These are phyloP conservation scores for Latheticus oryzae DNA, from an alignment of 2,888 invertebrate species.

Conservation along the genomic window DNA sequence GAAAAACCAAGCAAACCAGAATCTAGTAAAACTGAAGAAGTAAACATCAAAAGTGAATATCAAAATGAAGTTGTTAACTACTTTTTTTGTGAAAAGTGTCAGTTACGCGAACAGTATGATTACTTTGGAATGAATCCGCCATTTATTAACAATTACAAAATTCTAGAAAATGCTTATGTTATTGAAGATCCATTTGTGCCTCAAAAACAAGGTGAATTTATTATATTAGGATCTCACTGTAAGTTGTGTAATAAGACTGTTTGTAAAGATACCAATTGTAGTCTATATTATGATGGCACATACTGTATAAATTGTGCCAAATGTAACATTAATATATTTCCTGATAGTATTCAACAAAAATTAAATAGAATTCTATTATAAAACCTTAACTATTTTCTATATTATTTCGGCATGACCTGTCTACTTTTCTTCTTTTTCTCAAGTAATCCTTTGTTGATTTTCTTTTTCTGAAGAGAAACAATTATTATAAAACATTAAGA, in stretches of 20 bases:
- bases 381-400: not conserved
- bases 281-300: slow-evolving; percentile 80
- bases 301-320: slow-evolving; percentile 80
- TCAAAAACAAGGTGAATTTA: slow-evolving; percentile 78
- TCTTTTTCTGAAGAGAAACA: slow-evolving; percentile 54
- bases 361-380: slow-evolving; percentile 67
- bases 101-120: slow-evolving; percentile 76
- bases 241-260: slow-evolving; percentile 74
- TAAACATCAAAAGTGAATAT: slow-evolving; percentile 37
- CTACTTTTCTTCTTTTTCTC: slow-evolving; percentile 55
- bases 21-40: not conserved
- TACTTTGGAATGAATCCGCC: slow-evolving; percentile 82
- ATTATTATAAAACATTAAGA: slow-evolving; percentile 7
- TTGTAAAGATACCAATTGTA: slow-evolving; percentile 81
- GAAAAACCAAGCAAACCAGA: not conserved
- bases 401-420: slow-evolving; percentile 48
- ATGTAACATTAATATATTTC: slow-evolving; percentile 72
- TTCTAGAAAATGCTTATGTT: slow-evolving; percentile 80
- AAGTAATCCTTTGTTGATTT: slow-evolving; percentile 50
- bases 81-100: slow-evolving; percentile 76
- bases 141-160: slow-evolving; percentile 75
- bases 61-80: slow-evolving; percentile 44
- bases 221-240: slow-evolving; percentile 84
- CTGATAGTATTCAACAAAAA: slow-evolving; percentile 75
- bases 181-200: slow-evolving; percentile 89